These are phyloP conservation scores for Potamarius usumacintae DNA, from an alignment of 2,113 vertebrate genomes.

Conservation along the genomic window DNA sequence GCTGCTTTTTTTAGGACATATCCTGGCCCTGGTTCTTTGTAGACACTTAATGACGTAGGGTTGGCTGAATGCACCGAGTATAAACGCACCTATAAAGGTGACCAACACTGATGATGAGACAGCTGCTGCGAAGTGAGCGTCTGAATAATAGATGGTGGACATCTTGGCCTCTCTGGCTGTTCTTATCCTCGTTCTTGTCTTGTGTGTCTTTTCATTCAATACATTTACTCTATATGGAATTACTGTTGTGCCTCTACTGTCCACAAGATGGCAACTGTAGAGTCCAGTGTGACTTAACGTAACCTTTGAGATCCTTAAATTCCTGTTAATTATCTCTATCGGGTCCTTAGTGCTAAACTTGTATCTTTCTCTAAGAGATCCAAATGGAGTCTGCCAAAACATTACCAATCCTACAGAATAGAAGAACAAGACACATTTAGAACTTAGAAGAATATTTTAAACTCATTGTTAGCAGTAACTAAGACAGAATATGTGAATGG, in stretches of 20 bases:
- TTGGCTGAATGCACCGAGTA: slow-evolving; percentile 65
- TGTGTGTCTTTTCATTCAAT: not conserved
- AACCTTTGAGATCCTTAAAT: slow-evolving; percentile 57
- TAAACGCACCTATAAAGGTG: slow-evolving; percentile 70
- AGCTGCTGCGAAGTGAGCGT: slow-evolving; percentile 54
- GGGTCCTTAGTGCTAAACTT: slow-evolving; percentile 41
- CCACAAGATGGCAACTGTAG: slow-evolving; percentile 69
- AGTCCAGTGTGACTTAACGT: slow-evolving; percentile 63
- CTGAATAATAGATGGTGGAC: slow-evolving; percentile 3
- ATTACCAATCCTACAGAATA: not conserved
- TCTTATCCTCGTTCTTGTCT: not conserved
- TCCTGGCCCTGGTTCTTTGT: not conserved
- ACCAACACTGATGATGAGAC: slow-evolving; percentile 68
- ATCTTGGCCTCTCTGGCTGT: not conserved
- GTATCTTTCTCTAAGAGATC: slow-evolving; percentile 49
- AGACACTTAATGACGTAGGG: slow-evolving; percentile 62
- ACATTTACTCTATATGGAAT: slow-evolving; percentile 52
- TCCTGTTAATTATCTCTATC: slow-evolving; percentile 58
- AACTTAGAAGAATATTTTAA: not conserved
- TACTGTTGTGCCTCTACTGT: slow-evolving; percentile 50
- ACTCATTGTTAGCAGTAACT: not conserved
- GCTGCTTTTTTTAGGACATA: not conserved
- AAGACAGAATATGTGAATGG: not conserved
- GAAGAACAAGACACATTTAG: not conserved
- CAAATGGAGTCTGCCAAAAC: slow-evolving; percentile 74